These are phyloP conservation scores for Anoplius nigerrimus DNA, from an alignment of 2,888 invertebrate species.

Conservation along the genomic window DNA sequence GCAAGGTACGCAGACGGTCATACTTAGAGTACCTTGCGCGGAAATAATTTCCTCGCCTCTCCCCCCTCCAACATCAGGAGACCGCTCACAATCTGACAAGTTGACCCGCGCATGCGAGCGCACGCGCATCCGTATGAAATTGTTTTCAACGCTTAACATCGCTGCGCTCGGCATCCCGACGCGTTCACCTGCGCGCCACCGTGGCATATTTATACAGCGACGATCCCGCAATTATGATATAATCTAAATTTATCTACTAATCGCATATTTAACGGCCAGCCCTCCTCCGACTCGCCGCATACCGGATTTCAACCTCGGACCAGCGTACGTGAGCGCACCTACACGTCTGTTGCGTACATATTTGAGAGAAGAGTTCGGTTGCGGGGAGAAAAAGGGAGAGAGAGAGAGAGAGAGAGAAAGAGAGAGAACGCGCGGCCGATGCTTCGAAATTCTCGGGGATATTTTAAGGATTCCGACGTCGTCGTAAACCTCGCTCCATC, in stretches of 20 bases:
- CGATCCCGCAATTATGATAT: background rate
- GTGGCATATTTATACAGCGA: background rate
- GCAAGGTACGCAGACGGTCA: too few species aligned
- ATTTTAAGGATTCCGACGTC: constrained; percentile 49
- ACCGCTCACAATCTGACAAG: too few species aligned
- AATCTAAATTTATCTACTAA: constrained; percentile 10
- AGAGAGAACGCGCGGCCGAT: background rate
- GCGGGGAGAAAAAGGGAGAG: background rate
- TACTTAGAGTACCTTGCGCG: too few species aligned
- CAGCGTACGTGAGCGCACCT: background rate
- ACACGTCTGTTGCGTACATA: background rate
- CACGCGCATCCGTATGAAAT: background rate
- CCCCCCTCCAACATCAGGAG: too few species aligned
- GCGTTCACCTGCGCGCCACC: constrained; percentile 3
- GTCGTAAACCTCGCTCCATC: constrained; percentile 43
- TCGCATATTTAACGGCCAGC: constrained; percentile 4
- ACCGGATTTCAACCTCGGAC: too few species aligned
- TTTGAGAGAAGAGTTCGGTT: background rate
- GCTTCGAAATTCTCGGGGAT: constrained; percentile 37
- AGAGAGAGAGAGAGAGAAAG: too few species aligned
- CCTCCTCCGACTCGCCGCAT: background rate
- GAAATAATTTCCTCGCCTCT: too few species aligned
- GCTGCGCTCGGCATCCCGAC: background rate
- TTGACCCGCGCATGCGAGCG: background rate
- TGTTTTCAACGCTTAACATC: constrained; percentile 1